A percentile compares a stretch with the other conserved stretches of the same genome.
Conservation (phyloP, 2,888 invertebrate genomes). For the Erpobdella octoculata region DNA sequence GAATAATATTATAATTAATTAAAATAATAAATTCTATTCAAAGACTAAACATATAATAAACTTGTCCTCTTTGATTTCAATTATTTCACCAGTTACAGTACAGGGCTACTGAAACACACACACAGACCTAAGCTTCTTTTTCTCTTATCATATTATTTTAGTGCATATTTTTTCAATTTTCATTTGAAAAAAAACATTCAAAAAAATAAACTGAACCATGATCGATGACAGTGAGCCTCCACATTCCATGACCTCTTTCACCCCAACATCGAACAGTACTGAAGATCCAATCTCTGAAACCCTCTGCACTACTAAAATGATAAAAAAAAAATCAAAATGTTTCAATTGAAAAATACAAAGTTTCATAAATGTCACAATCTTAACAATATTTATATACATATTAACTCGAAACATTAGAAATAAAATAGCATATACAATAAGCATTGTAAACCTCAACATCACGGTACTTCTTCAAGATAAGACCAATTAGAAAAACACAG, state of each 20-base stretch:
- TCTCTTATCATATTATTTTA: too few species aligned
- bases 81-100: too few species aligned
- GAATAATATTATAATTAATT: too few species aligned
- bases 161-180: too few species aligned
- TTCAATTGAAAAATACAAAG: neutral
- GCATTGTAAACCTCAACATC: slow-evolving; percentile 8
- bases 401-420: neutral
- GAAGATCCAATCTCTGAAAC: slow-evolving; percentile 49
- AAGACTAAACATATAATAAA: too few species aligned
- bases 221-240: slow-evolving; percentile 44
- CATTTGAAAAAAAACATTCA: too few species aligned
- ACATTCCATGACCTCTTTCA: slow-evolving; percentile 45
- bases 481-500: too few species aligned
- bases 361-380: slow-evolving; percentile 31
- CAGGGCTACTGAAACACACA: too few species aligned
- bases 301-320: slow-evolving; percentile 42
- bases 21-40: too few species aligned
- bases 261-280: slow-evolving; percentile 51
- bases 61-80: too few species aligned
- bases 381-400: neutral
- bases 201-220: slow-evolving; percentile 38
- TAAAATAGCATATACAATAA: neutral
- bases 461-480: too few species aligned
- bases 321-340: neutral
- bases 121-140: too few species aligned